Base-by-base conservation (phyloP, 2,797 vertebrate species). In the Chiloscyllium punctatum region DNA sequence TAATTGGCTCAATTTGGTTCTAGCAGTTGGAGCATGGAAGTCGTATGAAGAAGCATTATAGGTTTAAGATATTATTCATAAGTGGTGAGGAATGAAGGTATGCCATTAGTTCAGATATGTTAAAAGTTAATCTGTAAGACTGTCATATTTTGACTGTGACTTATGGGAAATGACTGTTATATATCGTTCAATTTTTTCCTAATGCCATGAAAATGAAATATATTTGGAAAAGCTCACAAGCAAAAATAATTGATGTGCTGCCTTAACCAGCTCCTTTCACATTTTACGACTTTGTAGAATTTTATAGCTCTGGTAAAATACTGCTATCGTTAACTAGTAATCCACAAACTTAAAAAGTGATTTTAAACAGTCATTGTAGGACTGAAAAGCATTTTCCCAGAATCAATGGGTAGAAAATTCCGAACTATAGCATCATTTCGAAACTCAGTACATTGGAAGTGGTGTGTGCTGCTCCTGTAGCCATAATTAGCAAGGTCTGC, bases 241-340 rank as follows among this genome's bases (percentile, higher is more conserved):
- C 16, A 15, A 91, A 91, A 91, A 91, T 91, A 91, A 91, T n/a
- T 91, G 53, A 91, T 71, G 2, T 57, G 66, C n/a, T 68, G 62
- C n/a, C 7, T 92, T 62, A 74, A 74, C 37, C 48, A 16, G 48
- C 51, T 77, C 48, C 18, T 42, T 69, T 95, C 48, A 77, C 30
- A 33, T 53, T 95, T 77, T 57, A 51, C 16, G 53, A 77, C 27
- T 72, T 72, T 57, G 69, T 77, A 33, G 71, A 95, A 77, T 72
- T 48, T 51, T 77, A 30, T 1, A 77, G 42, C 42, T 33, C 94
- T 53, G 71, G 57, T 95, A 72, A 74, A 95, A 77, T 53, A 11
- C 71, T 95, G 88, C 33, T 91, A 53, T 18, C 53, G 18, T 77
- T 95, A 95, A 53, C 94, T 21, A 33, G 48, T 95, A 95, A 95